phyloP scores from a whole-genome alignment of 2,113 vertebrate genomes.

The Sialia sialis region DNA sequence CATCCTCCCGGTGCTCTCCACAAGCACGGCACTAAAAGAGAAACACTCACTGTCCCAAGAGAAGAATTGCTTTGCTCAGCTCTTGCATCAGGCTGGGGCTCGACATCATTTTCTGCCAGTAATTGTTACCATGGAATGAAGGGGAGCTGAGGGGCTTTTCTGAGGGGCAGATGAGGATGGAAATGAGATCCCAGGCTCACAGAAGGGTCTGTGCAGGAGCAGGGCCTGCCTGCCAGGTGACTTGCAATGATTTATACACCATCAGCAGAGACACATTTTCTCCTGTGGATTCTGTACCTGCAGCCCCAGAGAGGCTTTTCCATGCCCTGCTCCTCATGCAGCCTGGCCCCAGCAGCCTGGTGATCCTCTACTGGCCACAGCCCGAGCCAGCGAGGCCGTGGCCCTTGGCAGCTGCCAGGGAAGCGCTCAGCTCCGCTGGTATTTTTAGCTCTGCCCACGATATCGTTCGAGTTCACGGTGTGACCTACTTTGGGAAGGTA shows the following conservation, averaged over 20 bases:
- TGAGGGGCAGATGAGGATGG: not conserved
- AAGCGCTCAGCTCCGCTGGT: accelerated
- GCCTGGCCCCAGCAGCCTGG: not conserved
- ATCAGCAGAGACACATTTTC: not conserved
- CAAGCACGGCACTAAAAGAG: not conserved
- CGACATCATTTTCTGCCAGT: accelerated
- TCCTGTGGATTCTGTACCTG: not conserved
- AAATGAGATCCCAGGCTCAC: not conserved
- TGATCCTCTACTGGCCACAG: not conserved
- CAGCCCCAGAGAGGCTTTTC: not conserved
- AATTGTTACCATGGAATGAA: not conserved
- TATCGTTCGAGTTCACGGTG: not conserved
- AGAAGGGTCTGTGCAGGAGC: not conserved
- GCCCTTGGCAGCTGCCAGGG: not conserved
- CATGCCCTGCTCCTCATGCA: not conserved
- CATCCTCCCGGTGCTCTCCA: not conserved
- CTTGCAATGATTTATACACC: accelerated
- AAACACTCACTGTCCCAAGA: not conserved
- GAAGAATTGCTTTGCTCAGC: not conserved
- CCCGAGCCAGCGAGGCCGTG: accelerated
- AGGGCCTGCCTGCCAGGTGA: not conserved
- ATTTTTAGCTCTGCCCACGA: not conserved
- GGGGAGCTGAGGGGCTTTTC: not conserved
- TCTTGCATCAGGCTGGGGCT: not conserved
- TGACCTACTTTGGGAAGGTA: not conserved